A percentile compares a stretch with the other conserved stretches of the same genome.
Conservation (phyloP, 2,113 vertebrate genomes). For the Gobiocypris rarus region DNA sequence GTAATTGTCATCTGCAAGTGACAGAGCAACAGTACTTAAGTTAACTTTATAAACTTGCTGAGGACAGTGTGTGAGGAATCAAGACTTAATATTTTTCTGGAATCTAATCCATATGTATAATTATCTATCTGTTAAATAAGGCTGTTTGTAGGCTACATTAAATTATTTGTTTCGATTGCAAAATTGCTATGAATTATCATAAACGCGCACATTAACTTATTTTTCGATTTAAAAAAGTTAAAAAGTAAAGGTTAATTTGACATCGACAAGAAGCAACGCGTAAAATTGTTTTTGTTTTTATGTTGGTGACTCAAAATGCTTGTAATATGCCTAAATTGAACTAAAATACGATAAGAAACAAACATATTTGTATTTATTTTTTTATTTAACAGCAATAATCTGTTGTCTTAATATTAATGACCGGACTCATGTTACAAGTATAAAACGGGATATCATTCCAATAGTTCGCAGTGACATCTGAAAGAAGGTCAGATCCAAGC, state of each 20-base stretch:
- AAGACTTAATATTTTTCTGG: neutral
- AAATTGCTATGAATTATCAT: neutral
- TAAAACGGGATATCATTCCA: constrained; percentile 6
- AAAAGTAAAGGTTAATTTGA: neutral
- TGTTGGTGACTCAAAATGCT: neutral
- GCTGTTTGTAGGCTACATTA: neutral
- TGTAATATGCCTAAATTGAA: neutral
- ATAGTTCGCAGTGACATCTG: constrained; percentile 8
- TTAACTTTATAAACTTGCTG: neutral
- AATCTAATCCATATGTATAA: neutral
- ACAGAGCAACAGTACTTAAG: neutral
- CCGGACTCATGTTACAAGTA: constrained; percentile 44
- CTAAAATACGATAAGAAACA: neutral
- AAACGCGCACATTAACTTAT: neutral
- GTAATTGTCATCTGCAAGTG: neutral
- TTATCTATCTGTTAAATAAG: neutral
- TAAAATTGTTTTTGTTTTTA: too few species aligned
- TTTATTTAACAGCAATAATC: neutral
- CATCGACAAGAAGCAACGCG: neutral
- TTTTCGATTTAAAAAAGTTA: neutral
- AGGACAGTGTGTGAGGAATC: neutral
- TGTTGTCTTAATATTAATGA: neutral
- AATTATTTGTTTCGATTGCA: neutral
- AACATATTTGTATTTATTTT: neutral
- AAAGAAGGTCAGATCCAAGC: constrained; percentile 61